Evolutionary conservation across 2,113 vertebrate genomes (phyloP).

Genomic region (Paraplagusia blochii): DNA sequence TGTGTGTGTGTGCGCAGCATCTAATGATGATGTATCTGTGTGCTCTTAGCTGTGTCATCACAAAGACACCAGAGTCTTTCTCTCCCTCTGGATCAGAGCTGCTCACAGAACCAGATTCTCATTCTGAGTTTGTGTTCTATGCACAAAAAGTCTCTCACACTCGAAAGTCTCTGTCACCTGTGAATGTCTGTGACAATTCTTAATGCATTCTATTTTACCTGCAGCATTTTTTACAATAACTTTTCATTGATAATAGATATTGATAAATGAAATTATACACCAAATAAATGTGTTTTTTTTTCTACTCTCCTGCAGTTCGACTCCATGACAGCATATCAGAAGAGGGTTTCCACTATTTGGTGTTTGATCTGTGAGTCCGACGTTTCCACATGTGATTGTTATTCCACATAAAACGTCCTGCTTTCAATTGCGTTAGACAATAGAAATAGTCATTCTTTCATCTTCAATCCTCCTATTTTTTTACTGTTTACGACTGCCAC

Average conservation of each 20-base stretch:
- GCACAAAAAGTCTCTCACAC: too few species aligned
- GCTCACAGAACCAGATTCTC: too few species aligned
- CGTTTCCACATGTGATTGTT: too few species aligned
- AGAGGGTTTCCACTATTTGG: constrained; percentile 75
- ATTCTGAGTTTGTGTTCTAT: too few species aligned
- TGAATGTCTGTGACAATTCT: not conserved
- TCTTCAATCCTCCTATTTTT: too few species aligned
- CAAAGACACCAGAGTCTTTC: constrained; percentile 16
- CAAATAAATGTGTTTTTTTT: not conserved
- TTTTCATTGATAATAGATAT: too few species aligned
- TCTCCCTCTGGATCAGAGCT: not conserved
- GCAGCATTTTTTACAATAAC: too few species aligned
- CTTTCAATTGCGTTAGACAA: too few species aligned
- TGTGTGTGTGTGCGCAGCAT: constrained; percentile 4
- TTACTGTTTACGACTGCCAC: too few species aligned
- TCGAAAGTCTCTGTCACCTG: not conserved
- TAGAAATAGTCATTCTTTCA: too few species aligned
- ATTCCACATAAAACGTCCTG: too few species aligned
- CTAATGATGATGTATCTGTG: constrained; percentile 62
- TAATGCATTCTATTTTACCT: not conserved
- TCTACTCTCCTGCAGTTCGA: constrained; percentile 52
- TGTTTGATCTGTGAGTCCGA: constrained; percentile 74
- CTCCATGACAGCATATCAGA: constrained; percentile 77
- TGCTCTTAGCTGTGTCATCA: constrained; percentile 53
- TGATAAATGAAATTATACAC: too few species aligned